Evolutionary conservation across 2,113 vertebrate genomes (phyloP), one percentile per base, ranked within the genome.

Genomic region (Oostethus manadensis): DNA sequence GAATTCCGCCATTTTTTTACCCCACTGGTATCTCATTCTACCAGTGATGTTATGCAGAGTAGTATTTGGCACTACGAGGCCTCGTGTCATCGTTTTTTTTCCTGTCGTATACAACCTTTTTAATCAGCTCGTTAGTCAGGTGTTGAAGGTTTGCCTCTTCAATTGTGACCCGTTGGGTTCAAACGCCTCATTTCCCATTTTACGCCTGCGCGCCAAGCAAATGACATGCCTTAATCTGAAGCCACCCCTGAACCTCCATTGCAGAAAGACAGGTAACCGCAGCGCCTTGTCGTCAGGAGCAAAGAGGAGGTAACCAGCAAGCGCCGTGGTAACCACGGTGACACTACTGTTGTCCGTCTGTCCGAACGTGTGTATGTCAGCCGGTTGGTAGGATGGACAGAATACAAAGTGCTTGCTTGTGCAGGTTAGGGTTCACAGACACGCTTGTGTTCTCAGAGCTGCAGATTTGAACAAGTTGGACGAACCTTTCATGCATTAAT

Each of bases 231-330:
- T 78, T 82, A 85, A 86, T 78, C 58, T 77, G 67, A 35, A 73
- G 58, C 58, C 45, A 64, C 66, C 54, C 77, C 65, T 77, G 65
- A 82, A 74, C 61, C 60, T 61, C 78, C 81, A 71, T 84, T 85
- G 73, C 89, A 91, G 89, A 82, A 86, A 88, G 79, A 74, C 86
- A 87, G 84, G 64, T 87, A 83, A 65, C 78, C 51, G 56, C 16
- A 55, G 55, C 46, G 35, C 66, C 65, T 74, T 85, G 64, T 72
- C 84, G 4, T 77, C 81, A 54, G 82, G 77, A 78, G 35, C 82
- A 74, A 72, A 75, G 74, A 88, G 80, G 88, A 91, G 90, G 90
- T 91, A 91, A 87, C 64, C 63, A 21, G 58, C 69, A 65, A 51
- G 61, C 47, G 49, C 56, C 55, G 67, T 71, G 76, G 66, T 78